phyloP scores from a whole-genome alignment of 2,888 invertebrate genomes.

The Sesia apiformis region DNA sequence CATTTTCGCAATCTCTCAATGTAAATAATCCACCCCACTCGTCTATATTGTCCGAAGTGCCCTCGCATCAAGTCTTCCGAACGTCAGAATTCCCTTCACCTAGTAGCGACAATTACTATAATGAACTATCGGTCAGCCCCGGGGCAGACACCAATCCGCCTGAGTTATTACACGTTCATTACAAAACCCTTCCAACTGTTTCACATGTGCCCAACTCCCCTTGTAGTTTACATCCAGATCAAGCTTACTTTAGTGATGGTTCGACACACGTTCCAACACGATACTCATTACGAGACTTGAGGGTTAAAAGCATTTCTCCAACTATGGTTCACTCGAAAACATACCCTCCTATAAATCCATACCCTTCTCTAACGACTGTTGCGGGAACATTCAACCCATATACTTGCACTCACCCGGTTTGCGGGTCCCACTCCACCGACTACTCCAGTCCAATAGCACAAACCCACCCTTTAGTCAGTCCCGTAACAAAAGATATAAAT shows the following conservation, averaged over 20 bases:
- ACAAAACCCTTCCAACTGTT: slow-evolving; percentile 55
- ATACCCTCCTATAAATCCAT: slow-evolving; percentile 62
- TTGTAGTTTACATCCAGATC: slow-evolving; percentile 59
- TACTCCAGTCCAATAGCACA: slow-evolving; percentile 28
- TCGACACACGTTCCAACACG: slow-evolving; percentile 30
- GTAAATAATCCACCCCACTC: slow-evolving; percentile 22
- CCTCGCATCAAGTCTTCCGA: slow-evolving; percentile 49
- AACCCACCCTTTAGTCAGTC: slow-evolving; percentile 34
- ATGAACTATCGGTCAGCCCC: slow-evolving; percentile 51
- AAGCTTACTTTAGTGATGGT: slow-evolving; percentile 36
- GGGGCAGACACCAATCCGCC: slow-evolving; percentile 47
- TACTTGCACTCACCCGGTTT: slow-evolving; percentile 50
- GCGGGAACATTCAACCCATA: slow-evolving; percentile 66
- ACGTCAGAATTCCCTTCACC: slow-evolving; percentile 29
- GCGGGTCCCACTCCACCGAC: slow-evolving; percentile 30
- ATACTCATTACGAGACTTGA: slow-evolving; percentile 47
- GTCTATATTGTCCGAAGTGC: slow-evolving; percentile 49
- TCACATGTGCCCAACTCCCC: slow-evolving; percentile 66
- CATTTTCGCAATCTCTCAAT: slow-evolving; percentile 13
- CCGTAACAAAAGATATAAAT: slow-evolving; percentile 50
- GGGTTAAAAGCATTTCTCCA: slow-evolving; percentile 38
- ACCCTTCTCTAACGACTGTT: slow-evolving; percentile 63
- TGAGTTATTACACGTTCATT: slow-evolving; percentile 60
- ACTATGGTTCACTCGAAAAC: slow-evolving; percentile 58
- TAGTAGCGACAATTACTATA: slow-evolving; percentile 36